These are phyloP conservation scores for Volucella inanis DNA, from an alignment of 2,888 invertebrate species.

Conservation along the genomic window DNA sequence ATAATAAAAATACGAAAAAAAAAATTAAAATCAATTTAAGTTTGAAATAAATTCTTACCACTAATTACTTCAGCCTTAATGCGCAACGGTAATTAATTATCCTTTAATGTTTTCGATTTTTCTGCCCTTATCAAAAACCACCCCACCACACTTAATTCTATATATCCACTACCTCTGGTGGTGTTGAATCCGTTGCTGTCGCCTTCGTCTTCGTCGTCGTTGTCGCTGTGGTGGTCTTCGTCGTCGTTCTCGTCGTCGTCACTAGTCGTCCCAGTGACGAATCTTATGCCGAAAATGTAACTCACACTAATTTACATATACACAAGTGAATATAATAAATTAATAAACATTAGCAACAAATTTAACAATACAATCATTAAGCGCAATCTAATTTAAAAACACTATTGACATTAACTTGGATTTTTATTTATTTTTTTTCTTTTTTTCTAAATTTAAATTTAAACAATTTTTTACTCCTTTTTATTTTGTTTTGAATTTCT, in stretches of 20 bases:
- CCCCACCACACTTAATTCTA: conserved; percentile 12
- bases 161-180: conserved; percentile 23
- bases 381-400: conserved; percentile 34
- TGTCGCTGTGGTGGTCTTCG: no score
- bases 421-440: conserved; percentile 3
- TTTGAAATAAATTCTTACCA: conserved; percentile 58
- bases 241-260: neutral
- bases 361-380: conserved; percentile 35
- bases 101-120: conserved; percentile 66
- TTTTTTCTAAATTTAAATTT: neutral
- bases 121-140: neutral
- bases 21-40: conserved; percentile 42
- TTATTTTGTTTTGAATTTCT: conserved; percentile 10
- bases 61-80: conserved; percentile 62
- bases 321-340: conserved; percentile 19
- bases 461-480: conserved; percentile 28
- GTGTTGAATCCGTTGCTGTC: conserved; percentile 27
- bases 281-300: conserved; percentile 56
- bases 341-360: conserved; percentile 44
- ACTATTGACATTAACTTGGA: conserved; percentile 23
- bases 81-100: conserved; percentile 68
- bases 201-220: no score
- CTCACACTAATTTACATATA: conserved; percentile 53
- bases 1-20: neutral
- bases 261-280: conserved; percentile 29